These are phyloP conservation scores for Champsocephalus esox DNA, from an alignment of 2,797 vertebrate species.

Conservation along the genomic window DNA sequence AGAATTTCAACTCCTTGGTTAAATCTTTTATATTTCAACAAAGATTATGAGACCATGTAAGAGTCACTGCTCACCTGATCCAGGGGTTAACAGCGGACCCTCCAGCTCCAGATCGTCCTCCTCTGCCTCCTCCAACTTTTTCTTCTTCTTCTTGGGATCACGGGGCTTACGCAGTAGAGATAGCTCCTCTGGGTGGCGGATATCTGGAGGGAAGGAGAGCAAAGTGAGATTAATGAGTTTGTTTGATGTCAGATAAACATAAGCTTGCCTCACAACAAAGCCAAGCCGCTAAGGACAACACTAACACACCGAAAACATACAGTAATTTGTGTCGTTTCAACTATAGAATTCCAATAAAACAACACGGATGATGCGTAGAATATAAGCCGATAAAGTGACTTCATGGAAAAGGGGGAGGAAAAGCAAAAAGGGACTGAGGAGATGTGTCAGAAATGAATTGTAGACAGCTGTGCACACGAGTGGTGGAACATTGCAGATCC, in stretches of 20 bases:
- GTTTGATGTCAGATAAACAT: conserved; percentile 37
- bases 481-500: conserved; percentile 77
- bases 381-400: conserved; percentile 1
- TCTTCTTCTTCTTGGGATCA: conserved; percentile 99
- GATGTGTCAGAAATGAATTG: conserved; percentile 41
- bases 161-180: conserved; percentile 97
- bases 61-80: conserved; percentile 87
- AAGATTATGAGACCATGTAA: neutral
- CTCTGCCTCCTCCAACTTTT: conserved; percentile 95
- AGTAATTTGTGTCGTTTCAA: conserved; percentile 39
- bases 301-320: conserved; percentile 17
- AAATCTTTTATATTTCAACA: neutral
- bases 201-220: conserved; percentile 83
- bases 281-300: neutral
- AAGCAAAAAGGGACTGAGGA: conserved; percentile 12
- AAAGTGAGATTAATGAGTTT: neutral
- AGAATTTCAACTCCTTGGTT: neutral
- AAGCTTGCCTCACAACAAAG: conserved; percentile 28
- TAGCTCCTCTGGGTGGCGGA: conserved; percentile 97
- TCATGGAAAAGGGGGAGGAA: neutral
- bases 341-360: conserved; percentile 37
- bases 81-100: conserved; percentile 95
- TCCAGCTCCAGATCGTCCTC: conserved; percentile 92
- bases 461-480: conserved; percentile 70
- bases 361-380: conserved; percentile 9